Evolutionary conservation across 2,113 vertebrate genomes (phyloP), one percentile per base, ranked within the genome.

Genomic region (Xyliphius kryptos): DNA sequence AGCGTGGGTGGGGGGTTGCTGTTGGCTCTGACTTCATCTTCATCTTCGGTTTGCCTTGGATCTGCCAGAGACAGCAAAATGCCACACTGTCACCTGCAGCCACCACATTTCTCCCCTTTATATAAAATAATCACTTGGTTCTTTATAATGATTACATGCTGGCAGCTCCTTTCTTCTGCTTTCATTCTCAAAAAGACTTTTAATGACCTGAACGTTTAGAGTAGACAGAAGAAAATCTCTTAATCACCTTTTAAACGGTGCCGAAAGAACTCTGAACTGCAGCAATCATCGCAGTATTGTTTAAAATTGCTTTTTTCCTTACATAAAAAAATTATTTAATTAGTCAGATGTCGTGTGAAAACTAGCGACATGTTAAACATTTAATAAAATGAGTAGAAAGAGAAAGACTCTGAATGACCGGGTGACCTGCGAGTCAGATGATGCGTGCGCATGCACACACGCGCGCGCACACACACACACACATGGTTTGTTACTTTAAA

Each of bases 401-500:
- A 32, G 26, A 32, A 32, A 32, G 26, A 32, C 26, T 32, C 26
- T 6, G 26, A 32, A 3, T 32, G 26, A 32, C 26, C 26, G 26
- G 26, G 26, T 32, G 26, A 32, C 26, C 26, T 32, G 26, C 26
- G 2, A 37, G 43, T 51, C 50, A 44, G 19, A 43, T 63, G 36
- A 40, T 52, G 49, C n/a, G n/a, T n/a, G n/a, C n/a, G n/a, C n/a
- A n/a, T 41, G 9, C 60, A 9, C 66, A 47, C 41, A 19, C 56
- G 9, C 60, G 5, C 66, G 37, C 41, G n/a, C 56, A 47, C 43
- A 22, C 43, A 48, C 56, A 37, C 57, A 47, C 56, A 36, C 75
- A 90, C 86, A 89, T 88, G 87, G 89, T 95, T 96, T 93, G 92
- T 92, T 97, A 92, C 87, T 89, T 80, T 88, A 86, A 92, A 95